Evolutionary conservation across 2,113 vertebrate genomes (phyloP).

Genomic region (Hydrochoerus hydrochaeris): DNA sequence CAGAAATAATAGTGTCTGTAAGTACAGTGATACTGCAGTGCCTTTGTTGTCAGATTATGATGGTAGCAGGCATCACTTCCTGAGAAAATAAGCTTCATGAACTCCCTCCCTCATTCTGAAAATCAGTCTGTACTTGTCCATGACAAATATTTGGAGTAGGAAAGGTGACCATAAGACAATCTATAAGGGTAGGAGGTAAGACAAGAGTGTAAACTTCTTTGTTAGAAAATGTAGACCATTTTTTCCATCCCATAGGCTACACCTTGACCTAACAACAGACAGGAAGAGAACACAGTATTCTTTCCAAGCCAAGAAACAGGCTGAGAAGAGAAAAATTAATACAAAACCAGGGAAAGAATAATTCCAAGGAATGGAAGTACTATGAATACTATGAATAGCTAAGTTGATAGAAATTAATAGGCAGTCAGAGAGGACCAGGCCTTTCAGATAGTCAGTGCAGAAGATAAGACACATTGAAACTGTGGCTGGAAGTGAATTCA

Average conservation of each 20-base stretch:
- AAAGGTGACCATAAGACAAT: not conserved
- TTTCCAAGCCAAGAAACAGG: not conserved
- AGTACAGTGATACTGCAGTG: not conserved
- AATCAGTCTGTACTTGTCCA: constrained; percentile 2
- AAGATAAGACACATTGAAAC: not conserved
- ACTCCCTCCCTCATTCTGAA: constrained; percentile 1
- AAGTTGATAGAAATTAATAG: not conserved
- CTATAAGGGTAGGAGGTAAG: not conserved
- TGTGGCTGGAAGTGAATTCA: not conserved
- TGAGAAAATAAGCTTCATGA: constrained; percentile 32
- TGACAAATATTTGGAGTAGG: not conserved
- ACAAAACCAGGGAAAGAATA: not conserved
- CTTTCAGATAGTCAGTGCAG: not conserved
- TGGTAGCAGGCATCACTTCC: not conserved
- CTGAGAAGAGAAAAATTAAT: not conserved
- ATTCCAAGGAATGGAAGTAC: not conserved
- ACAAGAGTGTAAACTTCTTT: not conserved
- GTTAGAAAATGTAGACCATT: not conserved
- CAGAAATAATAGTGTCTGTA: not conserved
- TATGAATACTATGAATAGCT: not conserved
- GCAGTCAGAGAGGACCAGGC: not conserved
- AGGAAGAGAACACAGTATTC: not conserved
- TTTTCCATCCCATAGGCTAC: not conserved
- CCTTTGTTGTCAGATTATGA: not conserved
- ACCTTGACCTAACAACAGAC: not conserved